phyloP scores from a whole-genome alignment of 2,888 invertebrate species.

The Polydrusus cervinus region DNA sequence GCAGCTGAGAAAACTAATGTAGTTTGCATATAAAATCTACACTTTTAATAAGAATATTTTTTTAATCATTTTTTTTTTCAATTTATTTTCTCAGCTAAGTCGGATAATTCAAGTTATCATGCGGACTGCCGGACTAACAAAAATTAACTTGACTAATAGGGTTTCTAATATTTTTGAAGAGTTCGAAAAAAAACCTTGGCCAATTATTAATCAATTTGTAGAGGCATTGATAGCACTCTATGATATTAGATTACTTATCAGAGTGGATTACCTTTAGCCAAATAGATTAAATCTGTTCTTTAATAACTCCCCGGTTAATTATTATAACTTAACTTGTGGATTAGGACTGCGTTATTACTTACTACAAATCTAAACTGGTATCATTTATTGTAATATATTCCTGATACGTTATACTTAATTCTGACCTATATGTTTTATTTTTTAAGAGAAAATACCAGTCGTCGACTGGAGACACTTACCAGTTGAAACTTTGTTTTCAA shows the following conservation, averaged over 20 bases:
- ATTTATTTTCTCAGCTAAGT: too few relatives aligned
- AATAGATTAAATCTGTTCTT: conserved; percentile 8
- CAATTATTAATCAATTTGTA: neutral
- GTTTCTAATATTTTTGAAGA: neutral
- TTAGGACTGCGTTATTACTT: neutral
- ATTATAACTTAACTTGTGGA: neutral
- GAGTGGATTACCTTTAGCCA: neutral
- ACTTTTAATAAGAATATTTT: too few relatives aligned
- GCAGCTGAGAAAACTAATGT: neutral
- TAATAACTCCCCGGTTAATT: conserved; percentile 14
- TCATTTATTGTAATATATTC: too few relatives aligned
- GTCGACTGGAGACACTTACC: too few relatives aligned
- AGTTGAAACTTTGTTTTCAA: too few relatives aligned
- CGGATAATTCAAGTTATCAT: too few relatives aligned
- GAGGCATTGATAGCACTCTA: neutral
- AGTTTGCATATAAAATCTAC: neutral
- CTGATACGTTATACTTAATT: too few relatives aligned
- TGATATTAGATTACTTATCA: conserved; percentile 13
- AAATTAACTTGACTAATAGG: too few relatives aligned
- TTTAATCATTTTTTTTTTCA: too few relatives aligned
- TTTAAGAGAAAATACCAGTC: too few relatives aligned
- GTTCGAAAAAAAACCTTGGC: neutral
- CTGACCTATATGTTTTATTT: too few relatives aligned
- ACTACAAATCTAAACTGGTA: neutral
- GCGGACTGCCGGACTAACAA: too few relatives aligned